Evolutionary conservation across 1,140 invertebrate species (phyloP).

Genomic region (Bombus soroeensis): DNA sequence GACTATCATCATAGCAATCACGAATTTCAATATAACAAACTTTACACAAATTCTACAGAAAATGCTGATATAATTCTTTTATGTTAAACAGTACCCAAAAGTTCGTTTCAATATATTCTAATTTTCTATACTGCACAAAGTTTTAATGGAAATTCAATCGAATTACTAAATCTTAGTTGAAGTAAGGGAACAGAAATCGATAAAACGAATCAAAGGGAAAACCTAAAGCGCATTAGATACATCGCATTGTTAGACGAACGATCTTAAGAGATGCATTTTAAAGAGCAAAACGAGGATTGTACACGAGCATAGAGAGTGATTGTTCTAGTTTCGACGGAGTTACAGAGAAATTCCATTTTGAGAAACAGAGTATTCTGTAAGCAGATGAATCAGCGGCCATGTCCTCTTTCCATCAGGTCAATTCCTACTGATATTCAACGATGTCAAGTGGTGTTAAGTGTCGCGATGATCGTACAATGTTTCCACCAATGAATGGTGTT

Average conservation of each 20-base stretch:
- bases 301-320: not conserved
- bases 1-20: no score
- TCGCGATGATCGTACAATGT: slow-evolving; percentile 54
- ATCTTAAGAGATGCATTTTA: not conserved
- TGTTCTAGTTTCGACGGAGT: not conserved
- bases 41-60: no score
- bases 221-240: not conserved
- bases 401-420: slow-evolving; percentile 44
- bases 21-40: no score
- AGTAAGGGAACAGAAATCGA: not conserved
- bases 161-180: not conserved
- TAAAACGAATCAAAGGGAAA: not conserved
- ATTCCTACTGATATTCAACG: slow-evolving; percentile 43
- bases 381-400: slow-evolving; percentile 26
- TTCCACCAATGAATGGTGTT: slow-evolving; percentile 45
- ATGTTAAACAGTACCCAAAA: not conserved
- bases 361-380: slow-evolving; percentile 4
- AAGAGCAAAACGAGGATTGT: not conserved
- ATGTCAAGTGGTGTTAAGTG: slow-evolving; percentile 60
- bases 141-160: not conserved
- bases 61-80: no score
- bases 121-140: not conserved
- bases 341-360: not conserved
- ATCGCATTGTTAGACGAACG: not conserved
- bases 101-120: not conserved